Evolutionary conservation across 2,113 vertebrate species (phyloP).

Genomic region (Ictalurus furcatus): DNA sequence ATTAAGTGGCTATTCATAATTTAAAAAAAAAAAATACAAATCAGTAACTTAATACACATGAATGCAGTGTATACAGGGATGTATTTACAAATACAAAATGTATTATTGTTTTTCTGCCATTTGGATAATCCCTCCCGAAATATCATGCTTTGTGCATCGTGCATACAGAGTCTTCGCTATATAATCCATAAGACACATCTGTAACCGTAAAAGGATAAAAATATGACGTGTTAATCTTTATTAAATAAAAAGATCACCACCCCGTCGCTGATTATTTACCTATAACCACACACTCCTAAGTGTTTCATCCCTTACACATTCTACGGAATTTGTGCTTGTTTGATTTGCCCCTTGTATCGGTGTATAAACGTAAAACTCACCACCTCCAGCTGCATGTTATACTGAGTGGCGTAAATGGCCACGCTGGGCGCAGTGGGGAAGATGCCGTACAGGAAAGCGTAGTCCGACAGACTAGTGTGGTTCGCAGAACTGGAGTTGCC

Average conservation of each 20-base stretch:
- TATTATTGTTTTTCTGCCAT: neutral
- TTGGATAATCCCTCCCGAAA: neutral
- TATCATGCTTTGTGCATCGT: neutral
- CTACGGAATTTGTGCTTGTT: neutral
- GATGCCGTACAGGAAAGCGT: slow-evolving; percentile 95
- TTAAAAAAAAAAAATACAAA: neutral
- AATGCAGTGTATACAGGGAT: neutral
- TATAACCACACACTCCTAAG: neutral
- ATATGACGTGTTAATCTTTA: too few relatives aligned
- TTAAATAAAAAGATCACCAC: neutral
- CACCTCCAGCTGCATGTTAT: slow-evolving; percentile 97
- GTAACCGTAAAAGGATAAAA: neutral
- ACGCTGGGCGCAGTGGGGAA: slow-evolving; percentile 96
- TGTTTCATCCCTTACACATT: neutral
- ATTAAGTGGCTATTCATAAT: neutral
- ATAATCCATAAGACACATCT: neutral
- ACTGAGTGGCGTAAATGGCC: slow-evolving; percentile 93
- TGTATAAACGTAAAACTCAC: slow-evolving; percentile 71
- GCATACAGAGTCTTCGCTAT: neutral
- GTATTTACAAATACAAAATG: neutral
- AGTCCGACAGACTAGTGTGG: slow-evolving; percentile 94
- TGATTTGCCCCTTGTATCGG: neutral
- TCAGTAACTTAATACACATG: neutral
- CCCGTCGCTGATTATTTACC: neutral
- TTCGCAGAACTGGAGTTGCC: slow-evolving; percentile 76